Conservation (phyloP, 2,113 vertebrate genomes). For the Nannobrachium achirus region DNA sequence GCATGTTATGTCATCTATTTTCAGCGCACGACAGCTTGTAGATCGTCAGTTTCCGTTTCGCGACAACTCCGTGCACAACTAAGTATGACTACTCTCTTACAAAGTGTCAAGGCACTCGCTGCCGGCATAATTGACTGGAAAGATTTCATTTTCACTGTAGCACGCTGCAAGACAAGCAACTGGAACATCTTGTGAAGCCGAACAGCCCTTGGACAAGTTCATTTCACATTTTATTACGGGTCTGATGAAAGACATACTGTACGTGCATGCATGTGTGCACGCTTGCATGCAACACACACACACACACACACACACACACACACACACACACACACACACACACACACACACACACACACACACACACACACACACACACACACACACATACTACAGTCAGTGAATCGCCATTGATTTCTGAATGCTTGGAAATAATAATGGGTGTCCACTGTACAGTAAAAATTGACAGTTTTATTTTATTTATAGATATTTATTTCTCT, state of each 20-base stretch:
- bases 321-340: background rate
- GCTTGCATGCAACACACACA: background rate
- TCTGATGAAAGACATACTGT: constrained; percentile 1
- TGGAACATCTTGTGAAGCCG: constrained; percentile 45
- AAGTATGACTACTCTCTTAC: constrained; percentile 11
- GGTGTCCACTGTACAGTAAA: constrained; percentile 10
- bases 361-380: background rate
- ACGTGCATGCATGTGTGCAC: background rate
- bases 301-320: background rate
- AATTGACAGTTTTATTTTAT: too few relatives aligned
- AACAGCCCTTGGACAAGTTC: constrained; percentile 43
- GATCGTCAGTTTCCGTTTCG: too few relatives aligned
- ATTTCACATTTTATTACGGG: constrained; percentile 42
- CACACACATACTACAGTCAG: background rate
- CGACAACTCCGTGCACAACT: too few relatives aligned
- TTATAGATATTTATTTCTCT: too few relatives aligned
- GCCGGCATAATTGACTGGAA: constrained; percentile 65
- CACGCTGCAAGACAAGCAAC: constrained; percentile 48
- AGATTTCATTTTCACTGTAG: constrained; percentile 65
- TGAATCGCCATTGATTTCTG: constrained; percentile 25
- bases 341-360: constrained; percentile 3
- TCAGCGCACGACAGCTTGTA: too few relatives aligned
- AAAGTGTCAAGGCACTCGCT: constrained; percentile 46
- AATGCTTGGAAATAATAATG: background rate
- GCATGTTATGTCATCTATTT: too few relatives aligned